Evolutionary conservation across 2,797 vertebrate species (phyloP).

Genomic region (Malacoraja senta): DNA sequence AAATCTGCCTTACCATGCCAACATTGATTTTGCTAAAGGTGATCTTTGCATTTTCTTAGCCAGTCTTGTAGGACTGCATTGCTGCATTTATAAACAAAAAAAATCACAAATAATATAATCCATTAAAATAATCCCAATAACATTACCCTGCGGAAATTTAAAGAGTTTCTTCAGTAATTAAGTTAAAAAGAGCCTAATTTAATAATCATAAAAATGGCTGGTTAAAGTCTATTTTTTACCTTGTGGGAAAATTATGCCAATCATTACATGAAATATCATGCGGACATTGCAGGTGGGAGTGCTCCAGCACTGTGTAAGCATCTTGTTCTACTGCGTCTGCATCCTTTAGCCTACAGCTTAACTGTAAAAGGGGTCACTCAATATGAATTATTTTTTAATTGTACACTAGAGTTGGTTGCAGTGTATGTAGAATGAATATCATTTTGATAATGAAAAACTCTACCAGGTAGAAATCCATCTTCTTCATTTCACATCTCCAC

Average conservation of each 20-base stretch:
- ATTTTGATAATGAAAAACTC: neutral
- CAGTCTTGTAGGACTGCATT: neutral
- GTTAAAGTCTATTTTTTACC: neutral
- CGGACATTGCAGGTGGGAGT: neutral
- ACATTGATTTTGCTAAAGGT: neutral
- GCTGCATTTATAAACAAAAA: neutral
- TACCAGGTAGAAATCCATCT: neutral
- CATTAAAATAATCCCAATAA: neutral
- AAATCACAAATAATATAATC: neutral
- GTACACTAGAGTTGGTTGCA: neutral
- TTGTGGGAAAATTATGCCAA: neutral
- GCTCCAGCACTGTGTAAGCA: neutral
- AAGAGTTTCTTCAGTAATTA: neutral
- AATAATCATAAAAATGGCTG: neutral
- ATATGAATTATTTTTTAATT: neutral
- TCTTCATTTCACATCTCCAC: neutral
- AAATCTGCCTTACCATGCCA: constrained; percentile 12
- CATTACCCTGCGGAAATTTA: neutral
- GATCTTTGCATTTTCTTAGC: neutral
- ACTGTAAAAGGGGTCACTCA: neutral
- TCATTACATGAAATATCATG: neutral
- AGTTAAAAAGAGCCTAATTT: neutral
- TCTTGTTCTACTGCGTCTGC: neutral
- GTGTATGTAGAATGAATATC: neutral
- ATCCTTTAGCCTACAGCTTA: neutral